phyloP scores from a whole-genome alignment of 2,888 invertebrate genomes.

The Macrophya alboannulata region DNA sequence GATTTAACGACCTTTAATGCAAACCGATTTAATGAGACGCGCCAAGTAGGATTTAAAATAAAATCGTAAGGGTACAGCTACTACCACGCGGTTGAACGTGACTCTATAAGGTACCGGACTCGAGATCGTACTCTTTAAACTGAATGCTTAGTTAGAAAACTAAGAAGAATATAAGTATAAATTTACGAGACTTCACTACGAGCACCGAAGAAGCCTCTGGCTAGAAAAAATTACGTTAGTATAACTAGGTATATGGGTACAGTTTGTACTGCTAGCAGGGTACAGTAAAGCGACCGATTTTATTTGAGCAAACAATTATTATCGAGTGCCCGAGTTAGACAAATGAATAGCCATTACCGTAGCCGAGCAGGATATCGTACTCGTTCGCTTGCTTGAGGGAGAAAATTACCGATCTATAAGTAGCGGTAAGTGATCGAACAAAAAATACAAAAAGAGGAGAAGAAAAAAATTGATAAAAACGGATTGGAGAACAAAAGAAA shows the following conservation, averaged over 20 bases:
- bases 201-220: neutral
- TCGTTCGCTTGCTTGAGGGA: neutral
- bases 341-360: constrained; percentile 31
- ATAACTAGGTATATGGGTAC: neutral
- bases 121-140: constrained; percentile 2
- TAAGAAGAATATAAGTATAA: neutral
- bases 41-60: constrained; percentile 38
- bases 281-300: neutral
- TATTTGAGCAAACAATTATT: constrained; percentile 36
- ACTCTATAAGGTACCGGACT: neutral
- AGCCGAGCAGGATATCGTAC: neutral
- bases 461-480: no score
- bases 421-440: neutral
- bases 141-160: constrained; percentile 1
- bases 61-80: neutral
- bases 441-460: neutral
- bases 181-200: constrained; percentile 27
- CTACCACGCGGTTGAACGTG: constrained; percentile 25
- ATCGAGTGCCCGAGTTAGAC: neutral
- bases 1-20: constrained; percentile 51
- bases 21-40: constrained; percentile 53
- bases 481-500: neutral
- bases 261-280: neutral
- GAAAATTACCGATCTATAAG: constrained; percentile 5
- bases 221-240: constrained; percentile 4